Percentiles rank a stretch among this genome's conserved stretches.
phyloP scores from a whole-genome alignment of 2,797 vertebrate genomes.

The Phalanger gymnotis region DNA sequence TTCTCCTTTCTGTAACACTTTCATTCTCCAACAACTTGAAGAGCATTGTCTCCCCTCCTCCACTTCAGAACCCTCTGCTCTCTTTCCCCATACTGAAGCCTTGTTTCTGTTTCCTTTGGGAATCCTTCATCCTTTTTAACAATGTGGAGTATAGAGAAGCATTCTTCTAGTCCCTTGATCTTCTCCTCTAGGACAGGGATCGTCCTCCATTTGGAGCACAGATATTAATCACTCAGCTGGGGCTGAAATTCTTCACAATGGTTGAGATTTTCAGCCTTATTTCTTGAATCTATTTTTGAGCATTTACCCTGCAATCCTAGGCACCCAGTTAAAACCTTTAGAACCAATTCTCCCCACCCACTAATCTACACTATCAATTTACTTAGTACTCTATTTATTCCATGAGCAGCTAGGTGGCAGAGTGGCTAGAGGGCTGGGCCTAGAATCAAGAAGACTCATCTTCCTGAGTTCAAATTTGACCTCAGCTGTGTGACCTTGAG shows the following conservation, averaged over 20 bases:
- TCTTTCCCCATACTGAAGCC: neutral
- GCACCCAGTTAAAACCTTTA: neutral
- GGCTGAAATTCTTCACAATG: neutral
- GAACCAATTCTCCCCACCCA: neutral
- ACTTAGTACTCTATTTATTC: neutral
- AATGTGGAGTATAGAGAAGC: neutral
- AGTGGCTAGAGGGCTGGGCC: neutral
- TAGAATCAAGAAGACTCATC: neutral
- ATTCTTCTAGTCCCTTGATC: no score
- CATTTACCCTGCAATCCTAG: neutral
- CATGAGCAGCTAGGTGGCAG: neutral
- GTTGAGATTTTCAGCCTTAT: neutral
- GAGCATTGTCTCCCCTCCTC: neutral
- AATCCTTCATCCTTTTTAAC: neutral
- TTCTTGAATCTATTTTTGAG: neutral
- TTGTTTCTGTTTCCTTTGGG: neutral
- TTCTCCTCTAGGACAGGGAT: neutral
- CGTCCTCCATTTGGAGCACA: neutral
- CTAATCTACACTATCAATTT: neutral
- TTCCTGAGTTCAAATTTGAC: neutral
- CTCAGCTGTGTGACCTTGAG: neutral
- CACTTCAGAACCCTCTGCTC: neutral
- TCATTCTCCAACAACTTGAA: neutral
- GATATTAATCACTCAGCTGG: neutral
- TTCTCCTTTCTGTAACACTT: neutral